phyloP scores from a whole-genome alignment of 2,113 vertebrate species.

The Pangasianodon gigas region DNA sequence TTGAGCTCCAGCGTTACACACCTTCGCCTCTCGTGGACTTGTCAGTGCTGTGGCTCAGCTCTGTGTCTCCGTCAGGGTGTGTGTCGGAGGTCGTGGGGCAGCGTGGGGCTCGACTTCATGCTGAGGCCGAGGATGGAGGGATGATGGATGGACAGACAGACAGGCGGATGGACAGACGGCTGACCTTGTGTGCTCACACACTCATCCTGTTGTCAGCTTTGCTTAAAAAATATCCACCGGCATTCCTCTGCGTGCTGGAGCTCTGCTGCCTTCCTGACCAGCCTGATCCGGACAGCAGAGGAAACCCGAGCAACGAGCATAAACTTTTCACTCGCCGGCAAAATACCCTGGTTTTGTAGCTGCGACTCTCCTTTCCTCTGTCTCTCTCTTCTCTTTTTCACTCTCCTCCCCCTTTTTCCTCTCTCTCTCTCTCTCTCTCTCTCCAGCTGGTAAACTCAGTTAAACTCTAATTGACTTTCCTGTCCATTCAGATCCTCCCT shows the following conservation, averaged over 20 bases:
- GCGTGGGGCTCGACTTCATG: conserved; percentile 31
- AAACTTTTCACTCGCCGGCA: conserved; percentile 8
- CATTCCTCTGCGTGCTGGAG: conserved; percentile 64
- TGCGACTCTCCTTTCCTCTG: conserved; percentile 54
- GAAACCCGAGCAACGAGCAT: not conserved
- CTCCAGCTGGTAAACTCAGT: conserved; percentile 73
- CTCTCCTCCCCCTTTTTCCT: conserved; percentile 56
- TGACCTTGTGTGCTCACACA: conserved; percentile 53
- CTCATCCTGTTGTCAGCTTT: conserved; percentile 74
- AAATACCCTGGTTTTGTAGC: conserved; percentile 53
- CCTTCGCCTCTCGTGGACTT: conserved; percentile 70
- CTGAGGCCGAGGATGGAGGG: not conserved
- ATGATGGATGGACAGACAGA: not conserved
- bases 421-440: conserved; percentile 53
- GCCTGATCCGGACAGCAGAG: not conserved
- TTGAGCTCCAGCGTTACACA: conserved; percentile 81
- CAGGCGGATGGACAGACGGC: conserved; percentile 14
- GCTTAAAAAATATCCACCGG: conserved; percentile 66
- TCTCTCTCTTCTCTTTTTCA: conserved; percentile 40
- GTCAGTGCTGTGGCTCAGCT: conserved; percentile 52
- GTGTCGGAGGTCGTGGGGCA: conserved; percentile 1
- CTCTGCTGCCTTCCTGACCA: conserved; percentile 62
- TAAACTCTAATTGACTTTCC: conserved; percentile 77
- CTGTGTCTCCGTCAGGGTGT: conserved; percentile 37
- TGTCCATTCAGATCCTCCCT: conserved; percentile 69